These are phyloP conservation scores for Trachemys scripta DNA, from an alignment of 2,113 vertebrate genomes.

Conservation along the genomic window DNA sequence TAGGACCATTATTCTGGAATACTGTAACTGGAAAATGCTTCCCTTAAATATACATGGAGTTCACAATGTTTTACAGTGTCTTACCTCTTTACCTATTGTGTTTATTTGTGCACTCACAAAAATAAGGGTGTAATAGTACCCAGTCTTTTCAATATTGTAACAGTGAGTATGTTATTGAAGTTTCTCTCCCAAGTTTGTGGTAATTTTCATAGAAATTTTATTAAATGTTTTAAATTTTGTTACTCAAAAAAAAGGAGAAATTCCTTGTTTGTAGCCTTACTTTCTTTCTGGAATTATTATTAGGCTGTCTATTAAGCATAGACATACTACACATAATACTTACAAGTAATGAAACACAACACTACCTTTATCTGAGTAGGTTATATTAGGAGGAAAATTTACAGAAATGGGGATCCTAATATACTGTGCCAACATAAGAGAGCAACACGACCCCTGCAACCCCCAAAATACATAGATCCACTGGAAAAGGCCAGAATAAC, in stretches of 20 bases:
- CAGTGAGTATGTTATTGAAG: not conserved
- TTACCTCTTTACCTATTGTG: not conserved
- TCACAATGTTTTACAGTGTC: not conserved
- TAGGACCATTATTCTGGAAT: accelerated
- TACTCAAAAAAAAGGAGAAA: not conserved
- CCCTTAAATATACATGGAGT: not conserved
- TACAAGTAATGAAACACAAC: not conserved
- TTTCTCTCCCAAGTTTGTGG: not conserved
- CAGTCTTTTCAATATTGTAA: accelerated
- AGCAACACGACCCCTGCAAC: not conserved
- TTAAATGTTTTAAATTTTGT: not conserved
- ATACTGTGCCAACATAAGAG: not conserved
- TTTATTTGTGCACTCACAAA: not conserved
- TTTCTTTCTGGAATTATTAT: not conserved
- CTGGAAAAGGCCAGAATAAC: not conserved
- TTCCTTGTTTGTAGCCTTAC: not conserved
- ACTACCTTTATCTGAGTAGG: not conserved
- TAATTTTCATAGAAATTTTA: accelerated
- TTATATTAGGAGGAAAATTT: not conserved
- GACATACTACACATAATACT: not conserved
- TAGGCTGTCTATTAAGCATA: not conserved
- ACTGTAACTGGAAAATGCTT: not conserved
- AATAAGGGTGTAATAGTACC: not conserved
- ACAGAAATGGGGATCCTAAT: not conserved
- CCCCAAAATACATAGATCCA: accelerated